A percentile compares a stretch with the other conserved stretches of the same genome.
phyloP scores from a whole-genome alignment of 1,140 invertebrate species.

The Drosophila kikkawai region DNA sequence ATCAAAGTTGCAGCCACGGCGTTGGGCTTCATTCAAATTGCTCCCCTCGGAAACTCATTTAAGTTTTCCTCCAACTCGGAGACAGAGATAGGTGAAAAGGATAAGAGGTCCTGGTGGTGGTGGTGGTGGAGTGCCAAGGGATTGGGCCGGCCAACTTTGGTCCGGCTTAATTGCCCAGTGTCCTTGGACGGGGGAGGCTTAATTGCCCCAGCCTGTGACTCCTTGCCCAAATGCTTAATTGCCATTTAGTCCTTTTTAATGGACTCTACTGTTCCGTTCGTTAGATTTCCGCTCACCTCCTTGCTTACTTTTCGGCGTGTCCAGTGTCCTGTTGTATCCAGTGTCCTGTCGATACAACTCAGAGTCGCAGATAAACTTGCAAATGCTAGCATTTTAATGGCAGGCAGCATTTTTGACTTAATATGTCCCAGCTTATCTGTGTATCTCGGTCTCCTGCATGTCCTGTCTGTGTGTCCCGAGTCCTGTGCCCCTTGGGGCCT shows the following conservation, averaged over 20 bases:
- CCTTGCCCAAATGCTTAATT: constrained; percentile 73
- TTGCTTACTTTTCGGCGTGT: constrained; percentile 37
- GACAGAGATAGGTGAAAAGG: constrained; percentile 77
- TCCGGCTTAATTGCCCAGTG: constrained; percentile 79
- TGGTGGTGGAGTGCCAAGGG: constrained; percentile 41
- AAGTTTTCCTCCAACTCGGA: constrained; percentile 53
- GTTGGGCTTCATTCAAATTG: constrained; percentile 68
- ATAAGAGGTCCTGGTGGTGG: constrained; percentile 54
- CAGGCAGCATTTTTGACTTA: constrained; percentile 72
- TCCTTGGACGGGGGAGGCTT: constrained; percentile 71
- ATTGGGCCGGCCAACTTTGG: constrained; percentile 68
- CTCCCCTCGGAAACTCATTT: constrained; percentile 70
- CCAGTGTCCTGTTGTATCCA: constrained; percentile 34
- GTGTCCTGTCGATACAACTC: constrained; percentile 39
- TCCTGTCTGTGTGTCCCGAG: constrained; percentile 20
- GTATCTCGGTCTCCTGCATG: constrained; percentile 30
- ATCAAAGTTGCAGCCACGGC: constrained; percentile 63
- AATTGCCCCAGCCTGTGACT: constrained; percentile 61
- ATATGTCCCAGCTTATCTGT: constrained; percentile 64
- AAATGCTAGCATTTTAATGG: constrained; percentile 80
- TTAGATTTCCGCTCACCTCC: constrained; percentile 78
- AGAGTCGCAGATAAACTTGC: constrained; percentile 69
- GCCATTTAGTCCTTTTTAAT: constrained; percentile 84
- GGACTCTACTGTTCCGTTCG: constrained; percentile 70
- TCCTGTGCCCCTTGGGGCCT: constrained; percentile 32